Conservation (phyloP, 2,888 invertebrate genomes). For the Oscheius myriophilus region DNA sequence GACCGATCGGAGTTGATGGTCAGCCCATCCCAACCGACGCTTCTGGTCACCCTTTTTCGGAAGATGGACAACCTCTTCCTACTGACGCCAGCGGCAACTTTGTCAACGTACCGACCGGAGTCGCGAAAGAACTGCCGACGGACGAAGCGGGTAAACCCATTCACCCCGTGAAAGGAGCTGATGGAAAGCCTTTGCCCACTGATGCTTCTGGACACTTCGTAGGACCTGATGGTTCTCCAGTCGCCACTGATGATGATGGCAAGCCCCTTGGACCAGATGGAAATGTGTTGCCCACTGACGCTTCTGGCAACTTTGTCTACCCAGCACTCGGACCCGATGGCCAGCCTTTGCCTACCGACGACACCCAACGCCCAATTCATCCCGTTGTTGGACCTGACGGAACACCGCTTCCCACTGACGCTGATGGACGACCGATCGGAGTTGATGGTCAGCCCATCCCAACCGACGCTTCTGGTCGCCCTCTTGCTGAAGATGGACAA, state of each 20-base stretch:
- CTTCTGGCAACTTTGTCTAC: constrained; percentile 32
- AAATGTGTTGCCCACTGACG: constrained; percentile 47
- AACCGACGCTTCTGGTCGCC: constrained; percentile 35
- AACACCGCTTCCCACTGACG: constrained; percentile 41
- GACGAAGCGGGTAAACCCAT: constrained; percentile 37
- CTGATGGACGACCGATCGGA: constrained; percentile 5
- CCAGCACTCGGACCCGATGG: constrained; percentile 38
- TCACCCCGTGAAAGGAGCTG: constrained; percentile 30
- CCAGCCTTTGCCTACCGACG: constrained; percentile 34
- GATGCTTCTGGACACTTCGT: constrained; percentile 46
- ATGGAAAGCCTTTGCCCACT: constrained; percentile 49
- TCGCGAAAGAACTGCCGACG: constrained; percentile 38
- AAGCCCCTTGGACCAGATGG: constrained; percentile 38
- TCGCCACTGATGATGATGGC: constrained; percentile 42
- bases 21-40: constrained; percentile 41
- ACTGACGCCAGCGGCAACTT: constrained; percentile 41
- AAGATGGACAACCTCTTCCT: constrained; percentile 48
- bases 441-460: constrained; percentile 51
- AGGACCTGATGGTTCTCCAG: constrained; percentile 31
- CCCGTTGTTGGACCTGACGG: constrained; percentile 47
- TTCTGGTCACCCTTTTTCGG: constrained; percentile 29
- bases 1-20: constrained; percentile 33
- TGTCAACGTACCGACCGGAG: constrained; percentile 18
- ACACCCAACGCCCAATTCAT: constrained; percentile 28
- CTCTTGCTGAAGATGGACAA: constrained; percentile 28